Evolutionary conservation across 2,797 vertebrate genomes (phyloP).

Genomic region (Girardinus metallicus): DNA sequence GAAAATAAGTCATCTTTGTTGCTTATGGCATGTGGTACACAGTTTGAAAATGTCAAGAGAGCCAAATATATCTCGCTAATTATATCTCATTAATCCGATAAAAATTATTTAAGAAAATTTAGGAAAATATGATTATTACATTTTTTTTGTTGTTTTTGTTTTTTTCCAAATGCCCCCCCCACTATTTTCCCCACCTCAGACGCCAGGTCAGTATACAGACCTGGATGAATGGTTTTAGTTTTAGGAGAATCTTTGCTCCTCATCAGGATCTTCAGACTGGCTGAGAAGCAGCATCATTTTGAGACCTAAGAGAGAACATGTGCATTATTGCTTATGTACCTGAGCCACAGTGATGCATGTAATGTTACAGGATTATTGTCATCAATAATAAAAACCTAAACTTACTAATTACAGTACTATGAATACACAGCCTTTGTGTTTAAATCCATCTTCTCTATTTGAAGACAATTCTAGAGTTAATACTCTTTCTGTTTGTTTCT

Average conservation of each 20-base stretch:
- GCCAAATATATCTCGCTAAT: not conserved
- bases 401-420: not conserved
- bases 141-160: not conserved
- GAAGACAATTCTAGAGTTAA: not conserved
- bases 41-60: not conserved
- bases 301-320: not conserved
- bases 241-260: not conserved
- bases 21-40: not conserved
- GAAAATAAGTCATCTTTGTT: not conserved
- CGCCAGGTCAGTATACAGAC: too few relatives aligned
- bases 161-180: too few relatives aligned
- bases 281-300: conserved; percentile 54
- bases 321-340: not conserved
- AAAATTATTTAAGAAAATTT: not conserved
- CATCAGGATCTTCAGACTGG: not conserved
- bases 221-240: too few relatives aligned
- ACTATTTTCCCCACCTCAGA: not conserved
- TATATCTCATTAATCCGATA: not conserved
- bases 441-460: too few relatives aligned
- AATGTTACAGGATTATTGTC: not conserved
- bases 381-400: not conserved
- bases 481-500: too few relatives aligned
- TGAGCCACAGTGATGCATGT: not conserved
- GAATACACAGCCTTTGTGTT: not conserved
- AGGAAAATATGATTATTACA: not conserved